phyloP scores from a whole-genome alignment of 2,888 invertebrate genomes.

The Conops quadrifasciatus region DNA sequence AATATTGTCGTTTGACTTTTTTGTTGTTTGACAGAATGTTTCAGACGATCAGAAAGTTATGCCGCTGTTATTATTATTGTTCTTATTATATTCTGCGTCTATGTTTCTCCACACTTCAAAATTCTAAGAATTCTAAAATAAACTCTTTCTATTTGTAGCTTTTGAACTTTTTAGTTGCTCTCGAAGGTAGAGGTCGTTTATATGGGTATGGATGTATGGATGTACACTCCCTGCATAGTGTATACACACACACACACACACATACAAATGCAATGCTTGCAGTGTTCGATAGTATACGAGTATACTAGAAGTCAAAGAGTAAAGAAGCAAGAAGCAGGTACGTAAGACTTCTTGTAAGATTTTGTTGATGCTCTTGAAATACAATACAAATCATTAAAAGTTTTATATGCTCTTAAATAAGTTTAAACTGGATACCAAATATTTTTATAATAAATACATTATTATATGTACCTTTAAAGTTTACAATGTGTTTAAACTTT shows the following conservation, averaged over 20 bases:
- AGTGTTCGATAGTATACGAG: neutral
- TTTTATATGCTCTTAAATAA: conserved; percentile 12
- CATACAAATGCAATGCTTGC: too few species aligned
- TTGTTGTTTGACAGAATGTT: too few species aligned
- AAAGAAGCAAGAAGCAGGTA: neutral
- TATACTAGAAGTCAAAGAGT: conserved; percentile 38
- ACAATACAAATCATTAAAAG: conserved; percentile 33
- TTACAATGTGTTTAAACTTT: too few species aligned
- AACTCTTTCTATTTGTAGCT: neutral
- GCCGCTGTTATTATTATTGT: too few species aligned
- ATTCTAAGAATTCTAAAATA: conserved; percentile 8
- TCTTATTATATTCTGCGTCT: neutral
- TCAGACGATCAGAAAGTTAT: too few species aligned
- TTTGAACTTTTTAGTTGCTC: conserved; percentile 7
- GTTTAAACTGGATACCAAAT: conserved; percentile 4
- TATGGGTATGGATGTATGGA: too few species aligned
- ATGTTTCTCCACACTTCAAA: conserved; percentile 1
- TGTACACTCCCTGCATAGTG: too few species aligned
- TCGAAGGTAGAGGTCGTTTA: too few species aligned
- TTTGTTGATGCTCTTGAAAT: conserved; percentile 28
- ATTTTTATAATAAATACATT: too few species aligned
- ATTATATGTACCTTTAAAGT: too few species aligned
- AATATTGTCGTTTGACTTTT: too few species aligned
- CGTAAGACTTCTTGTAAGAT: conserved; percentile 10
- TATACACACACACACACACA: too few species aligned